Evolutionary conservation across 2,888 invertebrate genomes (phyloP).

Genomic region (Tryphoninae sp.): DNA sequence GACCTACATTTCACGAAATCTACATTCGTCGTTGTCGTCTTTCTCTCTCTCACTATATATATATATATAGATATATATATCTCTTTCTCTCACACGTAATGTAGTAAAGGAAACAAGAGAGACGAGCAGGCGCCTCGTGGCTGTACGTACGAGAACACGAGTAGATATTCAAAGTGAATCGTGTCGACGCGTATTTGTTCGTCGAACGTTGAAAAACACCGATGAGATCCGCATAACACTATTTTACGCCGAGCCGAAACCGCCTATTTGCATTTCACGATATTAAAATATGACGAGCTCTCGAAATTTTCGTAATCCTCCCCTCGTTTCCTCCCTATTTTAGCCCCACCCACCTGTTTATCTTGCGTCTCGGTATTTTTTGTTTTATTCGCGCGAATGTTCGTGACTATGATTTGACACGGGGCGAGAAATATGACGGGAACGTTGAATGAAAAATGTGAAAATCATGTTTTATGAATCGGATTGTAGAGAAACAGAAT

Average conservation of each 20-base stretch:
- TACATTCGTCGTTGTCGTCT: slow-evolving; percentile 39
- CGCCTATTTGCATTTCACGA: slow-evolving; percentile 1
- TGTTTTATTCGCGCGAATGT: neutral
- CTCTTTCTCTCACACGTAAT: neutral
- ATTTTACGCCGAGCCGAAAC: neutral
- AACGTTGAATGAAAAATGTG: neutral
- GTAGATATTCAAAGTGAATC: slow-evolving; percentile 14
- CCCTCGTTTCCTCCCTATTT: neutral
- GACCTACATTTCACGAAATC: slow-evolving; percentile 46
- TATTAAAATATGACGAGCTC: neutral
- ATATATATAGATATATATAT: neutral
- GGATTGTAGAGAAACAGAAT: neutral
- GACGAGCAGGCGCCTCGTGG: neutral
- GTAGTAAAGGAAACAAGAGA: no score
- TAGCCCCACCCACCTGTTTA: neutral
- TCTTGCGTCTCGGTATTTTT: neutral
- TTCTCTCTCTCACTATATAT: neutral
- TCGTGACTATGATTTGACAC: neutral
- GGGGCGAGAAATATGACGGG: neutral
- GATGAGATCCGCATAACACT: neutral
- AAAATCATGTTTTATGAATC: neutral
- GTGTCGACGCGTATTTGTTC: slow-evolving; percentile 28
- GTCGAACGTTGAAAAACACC: slow-evolving; percentile 22
- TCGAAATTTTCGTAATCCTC: neutral
- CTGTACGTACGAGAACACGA: neutral